Evolutionary conservation across 2,113 vertebrate genomes (phyloP).

Genomic region (Ibidorhyncha struthersii): DNA sequence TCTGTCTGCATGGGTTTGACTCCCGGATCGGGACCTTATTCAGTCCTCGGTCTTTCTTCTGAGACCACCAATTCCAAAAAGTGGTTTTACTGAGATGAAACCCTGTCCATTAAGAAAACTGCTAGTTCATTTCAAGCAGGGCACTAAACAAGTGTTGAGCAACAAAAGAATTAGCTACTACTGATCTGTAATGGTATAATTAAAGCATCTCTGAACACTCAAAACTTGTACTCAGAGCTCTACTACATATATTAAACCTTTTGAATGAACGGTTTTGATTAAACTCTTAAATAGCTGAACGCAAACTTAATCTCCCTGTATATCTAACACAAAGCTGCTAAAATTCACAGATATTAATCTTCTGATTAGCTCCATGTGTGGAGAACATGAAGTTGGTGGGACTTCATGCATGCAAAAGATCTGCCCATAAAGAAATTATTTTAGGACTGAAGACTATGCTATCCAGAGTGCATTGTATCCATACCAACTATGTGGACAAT

Average conservation of each 20-base stretch:
- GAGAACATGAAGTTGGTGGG: neutral
- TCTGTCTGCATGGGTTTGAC: slow-evolving; percentile 42
- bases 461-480: neutral
- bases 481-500: neutral
- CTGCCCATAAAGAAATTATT: slow-evolving; percentile 35
- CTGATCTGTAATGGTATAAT: neutral
- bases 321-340: neutral
- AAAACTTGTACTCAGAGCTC: neutral
- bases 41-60: neutral
- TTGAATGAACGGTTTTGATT: neutral
- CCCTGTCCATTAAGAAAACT: slow-evolving; percentile 43
- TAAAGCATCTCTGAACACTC: neutral
- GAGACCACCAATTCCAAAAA: slow-evolving; percentile 19
- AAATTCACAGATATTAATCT: neutral
- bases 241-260: neutral
- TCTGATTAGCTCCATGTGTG: neutral
- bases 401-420: neutral
- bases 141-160: neutral
- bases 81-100: slow-evolving; percentile 2
- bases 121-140: slow-evolving; percentile 15
- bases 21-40: neutral
- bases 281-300: neutral
- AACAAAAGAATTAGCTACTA: neutral
- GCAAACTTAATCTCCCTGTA: neutral
- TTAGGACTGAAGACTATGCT: slow-evolving; percentile 31